These are phyloP conservation scores for Mixornis gularis DNA, from an alignment of 2,113 vertebrate species.

Conservation along the genomic window DNA sequence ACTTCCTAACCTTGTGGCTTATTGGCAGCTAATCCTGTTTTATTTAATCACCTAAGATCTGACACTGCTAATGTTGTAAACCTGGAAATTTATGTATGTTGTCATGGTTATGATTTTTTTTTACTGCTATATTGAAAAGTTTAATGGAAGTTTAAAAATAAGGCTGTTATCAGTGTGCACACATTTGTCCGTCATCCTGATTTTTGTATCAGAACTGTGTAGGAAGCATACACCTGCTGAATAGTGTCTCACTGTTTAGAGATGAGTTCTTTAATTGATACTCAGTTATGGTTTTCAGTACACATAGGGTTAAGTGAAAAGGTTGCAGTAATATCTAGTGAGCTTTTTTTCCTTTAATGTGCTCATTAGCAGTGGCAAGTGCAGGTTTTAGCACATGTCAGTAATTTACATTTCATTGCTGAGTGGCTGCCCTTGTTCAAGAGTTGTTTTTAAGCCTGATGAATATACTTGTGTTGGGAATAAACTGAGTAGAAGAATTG, in stretches of 20 bases:
- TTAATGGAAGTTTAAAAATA: not conserved
- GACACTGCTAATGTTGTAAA: not conserved
- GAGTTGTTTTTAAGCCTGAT: constrained; percentile 72
- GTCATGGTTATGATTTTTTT: not conserved
- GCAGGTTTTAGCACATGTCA: constrained; percentile 74
- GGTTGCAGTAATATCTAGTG: constrained; percentile 65
- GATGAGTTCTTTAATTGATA: constrained; percentile 47
- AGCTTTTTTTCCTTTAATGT: constrained; percentile 69
- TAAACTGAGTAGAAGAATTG: constrained; percentile 76
- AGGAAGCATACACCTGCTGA: not conserved
- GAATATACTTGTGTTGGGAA: constrained; percentile 75
- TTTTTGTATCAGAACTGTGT: not conserved
- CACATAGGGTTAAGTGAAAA: constrained; percentile 71
- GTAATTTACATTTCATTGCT: constrained; percentile 79
- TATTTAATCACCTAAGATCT: not conserved
- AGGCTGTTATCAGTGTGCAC: not conserved
- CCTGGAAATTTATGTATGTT: not conserved
- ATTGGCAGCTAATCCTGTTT: not conserved
- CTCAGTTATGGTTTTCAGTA: constrained; percentile 51
- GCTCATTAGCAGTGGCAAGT: constrained; percentile 75
- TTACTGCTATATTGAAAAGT: not conserved
- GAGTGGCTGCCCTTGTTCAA: constrained; percentile 71
- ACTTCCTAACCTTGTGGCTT: not conserved
- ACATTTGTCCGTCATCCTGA: not conserved
- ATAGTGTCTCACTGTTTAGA: not conserved